Evolutionary conservation across 2,113 vertebrate species (phyloP).

Genomic region (Aix galericulata): DNA sequence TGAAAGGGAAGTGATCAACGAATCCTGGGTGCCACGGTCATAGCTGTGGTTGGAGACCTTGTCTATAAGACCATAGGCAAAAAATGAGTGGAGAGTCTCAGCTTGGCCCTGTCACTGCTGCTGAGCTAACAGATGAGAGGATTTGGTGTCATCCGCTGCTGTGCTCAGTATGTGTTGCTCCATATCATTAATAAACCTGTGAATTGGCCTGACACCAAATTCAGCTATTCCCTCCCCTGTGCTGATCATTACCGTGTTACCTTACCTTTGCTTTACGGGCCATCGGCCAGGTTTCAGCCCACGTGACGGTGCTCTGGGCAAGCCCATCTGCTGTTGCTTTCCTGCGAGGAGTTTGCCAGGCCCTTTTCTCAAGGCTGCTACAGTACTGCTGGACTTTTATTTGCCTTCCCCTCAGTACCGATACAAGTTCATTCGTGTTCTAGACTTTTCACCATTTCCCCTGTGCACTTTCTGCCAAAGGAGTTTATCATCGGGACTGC

Average conservation of each 20-base stretch:
- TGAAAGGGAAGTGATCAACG: not conserved
- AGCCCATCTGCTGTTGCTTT: slow-evolving; percentile 17
- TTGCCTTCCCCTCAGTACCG: not conserved
- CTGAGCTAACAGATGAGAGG: not conserved
- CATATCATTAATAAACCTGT: not conserved
- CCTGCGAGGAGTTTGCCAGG: not conserved
- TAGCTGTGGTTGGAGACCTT: not conserved
- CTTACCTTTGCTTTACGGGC: not conserved
- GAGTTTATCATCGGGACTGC: not conserved
- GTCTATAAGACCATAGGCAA: not conserved
- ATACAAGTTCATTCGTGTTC: not conserved
- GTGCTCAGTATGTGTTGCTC: not conserved
- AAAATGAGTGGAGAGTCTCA: not conserved
- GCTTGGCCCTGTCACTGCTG: not conserved
- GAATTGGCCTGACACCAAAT: not conserved
- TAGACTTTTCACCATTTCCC: not conserved
- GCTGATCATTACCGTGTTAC: not conserved
- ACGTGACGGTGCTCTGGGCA: not conserved
- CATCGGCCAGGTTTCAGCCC: not conserved
- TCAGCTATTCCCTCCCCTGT: not conserved
- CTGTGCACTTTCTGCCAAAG: not conserved
- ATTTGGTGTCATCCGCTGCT: not conserved
- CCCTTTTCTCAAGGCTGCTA: not conserved
- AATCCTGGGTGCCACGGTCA: not conserved
- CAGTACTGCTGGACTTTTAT: not conserved